Evolutionary conservation across 1,140 invertebrate species (phyloP), one percentile per base, ranked within the genome.

Genomic region (Leptinotarsa lineolata): DNA sequence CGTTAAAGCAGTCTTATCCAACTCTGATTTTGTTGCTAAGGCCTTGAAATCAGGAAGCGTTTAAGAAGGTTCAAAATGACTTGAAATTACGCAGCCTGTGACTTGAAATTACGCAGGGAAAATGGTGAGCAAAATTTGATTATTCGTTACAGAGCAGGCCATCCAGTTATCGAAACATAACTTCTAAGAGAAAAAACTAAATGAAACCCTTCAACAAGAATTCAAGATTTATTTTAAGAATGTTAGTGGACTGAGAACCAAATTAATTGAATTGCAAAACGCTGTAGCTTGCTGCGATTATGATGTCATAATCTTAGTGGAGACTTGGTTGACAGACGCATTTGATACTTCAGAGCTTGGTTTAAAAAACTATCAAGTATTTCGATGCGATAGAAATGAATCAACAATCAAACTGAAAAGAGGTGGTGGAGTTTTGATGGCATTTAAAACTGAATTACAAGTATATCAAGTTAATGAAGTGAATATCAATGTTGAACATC

Each of bases 161-260:
- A 69, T 69, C 67, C 44, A 22, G 45, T 48, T 48, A 69, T 48
- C 44, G 54, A 69, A 39, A 48, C 44, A 18, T 5, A 44, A 69
- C 20, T 69, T 22, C 67, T n/a, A 69, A 69, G 44, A 30, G 64
- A 21, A 24, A 30, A 22, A n/a, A n/a, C n/a, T n/a, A n/a, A n/a
- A n/a, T n/a, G n/a, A n/a, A n/a, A n/a, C n/a, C n/a, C n/a, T n/a
- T n/a, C n/a, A n/a, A n/a, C n/a, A n/a, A n/a, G n/a, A n/a, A 67
- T 71, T 61, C n/a, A 59, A 71, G n/a, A 30, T 71, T 60, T 65
- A 71, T 30, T 71, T 20, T 71, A 59, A 71, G 39, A 71, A 71
- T 61, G 69, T 71, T 61, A 54, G 69, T 60, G 69, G 69, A 44
- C 18, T 71, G 54, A 60, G 54, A 63, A 71, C 69, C 39, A 71